These are phyloP conservation scores for Amblyopsis rosae DNA, from an alignment of 2,113 vertebrate species.

Conservation along the genomic window DNA sequence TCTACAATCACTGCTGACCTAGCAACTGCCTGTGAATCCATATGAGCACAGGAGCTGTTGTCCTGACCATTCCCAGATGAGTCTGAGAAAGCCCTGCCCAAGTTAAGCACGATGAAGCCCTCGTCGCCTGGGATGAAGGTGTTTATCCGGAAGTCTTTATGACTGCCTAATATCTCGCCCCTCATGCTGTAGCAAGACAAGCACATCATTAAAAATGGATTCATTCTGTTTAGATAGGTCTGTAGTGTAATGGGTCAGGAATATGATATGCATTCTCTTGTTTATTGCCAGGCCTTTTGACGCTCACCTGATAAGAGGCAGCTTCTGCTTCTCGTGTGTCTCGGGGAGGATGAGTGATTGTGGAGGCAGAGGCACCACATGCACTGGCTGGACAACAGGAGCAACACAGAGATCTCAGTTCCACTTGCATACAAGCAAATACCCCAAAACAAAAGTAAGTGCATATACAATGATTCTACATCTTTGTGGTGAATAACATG, in stretches of 20 bases:
- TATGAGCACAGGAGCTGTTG: background rate
- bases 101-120: conserved; percentile 79
- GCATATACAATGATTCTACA: background rate
- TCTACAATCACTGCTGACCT: background rate
- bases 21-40: background rate
- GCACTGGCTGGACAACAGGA: conserved; percentile 63
- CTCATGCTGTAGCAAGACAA: conserved; percentile 69
- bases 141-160: conserved; percentile 89
- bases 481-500: too few relatives aligned
- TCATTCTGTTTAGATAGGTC: too few relatives aligned
- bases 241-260: too few relatives aligned
- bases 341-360: conserved; percentile 82
- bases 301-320: conserved; percentile 85
- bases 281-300: background rate
- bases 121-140: conserved; percentile 69
- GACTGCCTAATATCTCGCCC: conserved; percentile 86
- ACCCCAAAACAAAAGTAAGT: background rate
- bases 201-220: background rate
- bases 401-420: background rate
- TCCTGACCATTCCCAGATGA: conserved; percentile 7
- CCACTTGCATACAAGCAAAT: background rate
- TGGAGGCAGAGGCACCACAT: conserved; percentile 79
- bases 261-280: too few relatives aligned
- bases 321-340: conserved; percentile 79
- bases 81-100: conserved; percentile 31